phyloP scores from a whole-genome alignment of 2,113 vertebrate species.

The Solenodon paradoxus region DNA sequence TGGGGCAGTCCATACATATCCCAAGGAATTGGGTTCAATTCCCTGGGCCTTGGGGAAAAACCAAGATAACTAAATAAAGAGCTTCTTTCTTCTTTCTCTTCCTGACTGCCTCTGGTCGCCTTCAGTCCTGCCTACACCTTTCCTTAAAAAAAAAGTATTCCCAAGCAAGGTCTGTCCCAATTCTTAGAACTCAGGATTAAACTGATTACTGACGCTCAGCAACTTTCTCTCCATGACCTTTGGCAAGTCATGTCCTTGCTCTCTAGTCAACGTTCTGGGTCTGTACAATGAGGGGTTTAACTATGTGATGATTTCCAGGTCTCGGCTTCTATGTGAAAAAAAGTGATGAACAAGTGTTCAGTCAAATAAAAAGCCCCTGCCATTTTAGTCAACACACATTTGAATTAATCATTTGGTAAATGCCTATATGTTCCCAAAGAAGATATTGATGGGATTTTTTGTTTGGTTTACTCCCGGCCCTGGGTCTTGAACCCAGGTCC shows the following conservation, averaged over 20 bases:
- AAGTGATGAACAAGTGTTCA: conserved; percentile 23
- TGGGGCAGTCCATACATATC: too few relatives aligned
- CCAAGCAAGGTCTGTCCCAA: background rate
- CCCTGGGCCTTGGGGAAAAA: too few relatives aligned
- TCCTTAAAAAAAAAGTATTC: too few relatives aligned
- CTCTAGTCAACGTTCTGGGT: background rate
- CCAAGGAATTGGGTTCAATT: too few relatives aligned
- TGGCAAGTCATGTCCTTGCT: background rate
- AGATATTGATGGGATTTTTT: too few relatives aligned
- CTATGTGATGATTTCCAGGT: conserved; percentile 6
- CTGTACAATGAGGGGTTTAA: background rate
- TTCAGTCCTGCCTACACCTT: too few relatives aligned
- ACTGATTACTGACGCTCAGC: background rate
- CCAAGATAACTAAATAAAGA: too few relatives aligned
- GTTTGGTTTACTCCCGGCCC: too few relatives aligned
- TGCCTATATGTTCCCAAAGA: conserved; percentile 35
- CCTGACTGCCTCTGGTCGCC: too few relatives aligned
- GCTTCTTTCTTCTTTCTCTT: too few relatives aligned
- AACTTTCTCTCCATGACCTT: conserved; percentile 21
- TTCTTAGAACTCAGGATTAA: background rate
- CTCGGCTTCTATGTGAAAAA: conserved; percentile 19
- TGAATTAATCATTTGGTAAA: conserved; percentile 55
- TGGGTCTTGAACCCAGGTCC: too few relatives aligned
- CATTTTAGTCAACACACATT: conserved; percentile 46
- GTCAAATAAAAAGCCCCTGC: background rate